Percentiles rank a stretch among this genome's conserved stretches.
phyloP scores from a whole-genome alignment of 2,797 vertebrate genomes.

The Catharus ustulatus region DNA sequence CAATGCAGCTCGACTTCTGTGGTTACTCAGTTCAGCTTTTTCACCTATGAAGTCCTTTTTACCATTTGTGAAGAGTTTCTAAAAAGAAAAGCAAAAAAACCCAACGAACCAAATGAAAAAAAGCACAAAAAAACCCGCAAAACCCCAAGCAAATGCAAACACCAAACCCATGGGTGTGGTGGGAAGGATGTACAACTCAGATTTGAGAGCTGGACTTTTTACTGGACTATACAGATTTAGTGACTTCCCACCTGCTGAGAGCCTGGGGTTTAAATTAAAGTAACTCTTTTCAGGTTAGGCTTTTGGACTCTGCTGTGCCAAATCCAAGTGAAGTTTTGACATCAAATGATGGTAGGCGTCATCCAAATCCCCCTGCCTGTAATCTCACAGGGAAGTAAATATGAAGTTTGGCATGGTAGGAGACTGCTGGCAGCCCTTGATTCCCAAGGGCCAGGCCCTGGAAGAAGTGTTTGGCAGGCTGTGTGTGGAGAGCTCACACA shows the following conservation, averaged over 20 bases:
- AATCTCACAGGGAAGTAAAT: neutral
- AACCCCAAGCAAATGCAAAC: neutral
- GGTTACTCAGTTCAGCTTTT: neutral
- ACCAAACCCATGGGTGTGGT: fast-evolving
- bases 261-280: neutral
- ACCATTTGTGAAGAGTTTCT: neutral
- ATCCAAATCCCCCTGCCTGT: neutral
- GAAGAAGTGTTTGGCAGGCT: neutral
- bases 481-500: neutral
- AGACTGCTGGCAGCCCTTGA: neutral
- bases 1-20: neutral
- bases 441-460: neutral
- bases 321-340: neutral
- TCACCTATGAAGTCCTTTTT: neutral
- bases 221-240: neutral
- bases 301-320: neutral
- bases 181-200: neutral
- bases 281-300: neutral
- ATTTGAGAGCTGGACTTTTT: neutral
- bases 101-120: fast-evolving
- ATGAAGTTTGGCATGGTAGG: neutral
- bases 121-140: fast-evolving
- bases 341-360: neutral
- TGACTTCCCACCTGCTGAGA: neutral
- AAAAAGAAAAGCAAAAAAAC: neutral